A percentile compares a stretch with the other conserved stretches of the same genome.
Conservation (phyloP, 2,797 vertebrate species). For the Erethizon dorsatum region DNA sequence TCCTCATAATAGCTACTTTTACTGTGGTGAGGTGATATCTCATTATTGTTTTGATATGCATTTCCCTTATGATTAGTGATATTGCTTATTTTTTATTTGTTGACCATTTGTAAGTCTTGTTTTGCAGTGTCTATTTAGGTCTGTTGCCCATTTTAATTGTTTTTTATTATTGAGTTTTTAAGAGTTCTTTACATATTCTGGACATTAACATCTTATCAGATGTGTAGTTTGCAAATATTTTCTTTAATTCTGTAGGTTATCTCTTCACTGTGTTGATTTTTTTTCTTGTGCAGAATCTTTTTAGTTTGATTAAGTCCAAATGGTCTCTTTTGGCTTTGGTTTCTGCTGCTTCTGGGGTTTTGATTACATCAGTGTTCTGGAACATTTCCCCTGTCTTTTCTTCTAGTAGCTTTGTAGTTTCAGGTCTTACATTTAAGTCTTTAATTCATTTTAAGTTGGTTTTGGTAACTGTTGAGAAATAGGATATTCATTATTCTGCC, state of each 20-base stretch:
- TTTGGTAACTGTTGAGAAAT: neutral
- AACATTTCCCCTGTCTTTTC: neutral
- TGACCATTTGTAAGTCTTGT: neutral
- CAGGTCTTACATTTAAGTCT: neutral
- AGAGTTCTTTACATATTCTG: neutral
- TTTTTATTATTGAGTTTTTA: neutral
- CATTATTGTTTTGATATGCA: neutral
- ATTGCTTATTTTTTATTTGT: neutral
- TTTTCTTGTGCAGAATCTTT: neutral
- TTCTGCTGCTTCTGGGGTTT: neutral
- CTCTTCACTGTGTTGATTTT: neutral
- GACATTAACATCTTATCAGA: neutral
- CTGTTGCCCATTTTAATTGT: neutral
- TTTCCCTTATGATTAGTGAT: neutral
- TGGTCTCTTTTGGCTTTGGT: neutral
- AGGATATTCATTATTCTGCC: neutral
- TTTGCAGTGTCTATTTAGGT: neutral
- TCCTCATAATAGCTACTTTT: neutral
- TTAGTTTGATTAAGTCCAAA: neutral
- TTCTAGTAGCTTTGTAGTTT: neutral
- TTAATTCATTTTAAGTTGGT: neutral
- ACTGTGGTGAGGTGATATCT: neutral
- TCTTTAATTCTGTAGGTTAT: neutral
- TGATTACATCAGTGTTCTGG: neutral
- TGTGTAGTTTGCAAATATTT: neutral